Evolutionary conservation across 2,113 vertebrate genomes (phyloP), one percentile per base, ranked within the genome.

Genomic region (Naja naja): DNA sequence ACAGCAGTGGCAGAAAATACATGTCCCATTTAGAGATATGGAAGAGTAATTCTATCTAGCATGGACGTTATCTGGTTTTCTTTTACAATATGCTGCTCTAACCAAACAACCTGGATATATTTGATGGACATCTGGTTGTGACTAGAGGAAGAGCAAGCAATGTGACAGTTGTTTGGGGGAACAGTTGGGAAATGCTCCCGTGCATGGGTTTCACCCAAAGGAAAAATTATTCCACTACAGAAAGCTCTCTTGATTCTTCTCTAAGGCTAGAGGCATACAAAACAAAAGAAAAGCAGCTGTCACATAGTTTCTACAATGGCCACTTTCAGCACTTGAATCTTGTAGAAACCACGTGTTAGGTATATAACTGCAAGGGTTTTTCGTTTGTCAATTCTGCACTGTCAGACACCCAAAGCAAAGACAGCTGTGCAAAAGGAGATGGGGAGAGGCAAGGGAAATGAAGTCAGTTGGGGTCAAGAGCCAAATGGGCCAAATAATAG

Each of bases 31-130:
- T 93, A 94, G 91, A 92, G 93, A 93, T 90, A 93, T 93, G 91
- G 95, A 96, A 95, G 97, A 96, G 97, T 96, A 96, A 16, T 94
- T 94, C 94, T 90, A 81, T 94, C 91, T 93, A 94, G 53, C 52
- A 81, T 27, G n/a, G 88, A 89, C 86, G 93, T 27, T 8, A 91
- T 34, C 49, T 49, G 43, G 91, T 7, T 85, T 22, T 93, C 90
- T 93, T 95, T 94, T 92, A 87, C 49, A 58, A 91, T 90, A 89
- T 86, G 45, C 92, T 96, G 91, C 90, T 94, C 90, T 39, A 69
- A 2, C 34, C 92, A 95, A 39, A 86, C 88, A 85, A 45, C 58
- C 64, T 87, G 43, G 8, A 1, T 93, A 94, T 93, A 94, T 93
- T 89, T 94, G 87, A 93, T 91, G 94, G 93, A 92, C 87, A 87